phyloP scores from a whole-genome alignment of 2,888 invertebrate species.

The Mythimna vitellina region DNA sequence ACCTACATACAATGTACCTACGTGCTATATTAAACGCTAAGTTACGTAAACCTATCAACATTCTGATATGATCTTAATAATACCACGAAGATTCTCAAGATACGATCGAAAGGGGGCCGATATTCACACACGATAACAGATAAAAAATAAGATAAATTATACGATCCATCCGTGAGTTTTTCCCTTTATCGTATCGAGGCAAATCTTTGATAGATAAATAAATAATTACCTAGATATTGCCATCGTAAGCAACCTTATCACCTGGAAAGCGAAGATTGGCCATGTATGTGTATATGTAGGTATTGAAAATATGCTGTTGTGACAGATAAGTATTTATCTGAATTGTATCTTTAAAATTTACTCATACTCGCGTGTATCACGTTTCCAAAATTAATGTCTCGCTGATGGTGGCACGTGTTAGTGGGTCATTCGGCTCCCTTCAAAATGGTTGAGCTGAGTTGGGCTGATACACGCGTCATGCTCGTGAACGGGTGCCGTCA shows the following conservation, averaged over 20 bases:
- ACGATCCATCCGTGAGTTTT: neutral
- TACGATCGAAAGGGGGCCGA: neutral
- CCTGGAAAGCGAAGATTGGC: constrained; percentile 8
- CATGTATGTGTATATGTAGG: constrained; percentile 10
- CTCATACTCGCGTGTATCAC: constrained; percentile 3
- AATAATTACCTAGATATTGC: neutral
- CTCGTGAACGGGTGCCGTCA: no score
- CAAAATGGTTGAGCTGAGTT: no score
- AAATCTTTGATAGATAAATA: constrained; percentile 35
- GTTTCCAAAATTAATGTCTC: constrained; percentile 18
- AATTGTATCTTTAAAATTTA: neutral
- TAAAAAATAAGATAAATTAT: constrained; percentile 16
- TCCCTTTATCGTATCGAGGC: neutral
- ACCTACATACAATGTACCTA: neutral
- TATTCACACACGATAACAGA: constrained; percentile 21
- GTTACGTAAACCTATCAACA: neutral
- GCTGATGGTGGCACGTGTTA: no score
- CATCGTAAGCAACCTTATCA: constrained; percentile 16
- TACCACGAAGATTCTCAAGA: neutral
- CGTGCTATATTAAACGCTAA: no score
- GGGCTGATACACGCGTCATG: no score
- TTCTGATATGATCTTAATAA: neutral
- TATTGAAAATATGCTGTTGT: constrained; percentile 16
- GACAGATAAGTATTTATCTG: constrained; percentile 15
- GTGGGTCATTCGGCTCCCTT: no score